These are phyloP conservation scores for Amorpha juglandis DNA, from an alignment of 2,888 invertebrate genomes.

Conservation along the genomic window DNA sequence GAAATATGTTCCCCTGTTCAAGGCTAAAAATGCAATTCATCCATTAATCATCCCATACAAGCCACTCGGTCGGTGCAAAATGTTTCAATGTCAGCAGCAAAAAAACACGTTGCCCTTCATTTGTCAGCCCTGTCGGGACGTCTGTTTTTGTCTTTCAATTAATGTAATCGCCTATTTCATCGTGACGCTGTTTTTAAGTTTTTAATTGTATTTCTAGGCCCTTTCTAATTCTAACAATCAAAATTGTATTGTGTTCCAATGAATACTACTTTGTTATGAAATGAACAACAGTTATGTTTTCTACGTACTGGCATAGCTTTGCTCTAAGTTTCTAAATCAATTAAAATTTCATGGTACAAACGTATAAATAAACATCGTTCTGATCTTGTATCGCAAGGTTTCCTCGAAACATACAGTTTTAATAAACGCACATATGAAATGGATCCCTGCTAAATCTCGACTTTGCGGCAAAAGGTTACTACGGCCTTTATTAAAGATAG, in stretches of 20 bases:
- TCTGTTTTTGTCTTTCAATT: neutral
- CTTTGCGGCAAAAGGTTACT: conserved; percentile 22
- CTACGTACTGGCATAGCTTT: neutral
- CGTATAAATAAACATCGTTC: neutral
- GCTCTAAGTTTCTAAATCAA: neutral
- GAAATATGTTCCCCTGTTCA: conserved; percentile 18
- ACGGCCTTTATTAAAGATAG: conserved; percentile 24
- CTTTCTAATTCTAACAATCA: neutral
- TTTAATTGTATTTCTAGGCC: no score
- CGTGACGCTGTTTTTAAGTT: neutral
- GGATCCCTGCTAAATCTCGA: conserved; percentile 6
- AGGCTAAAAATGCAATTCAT: conserved; percentile 29
- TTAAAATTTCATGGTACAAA: neutral
- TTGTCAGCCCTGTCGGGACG: neutral
- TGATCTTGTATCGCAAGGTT: neutral
- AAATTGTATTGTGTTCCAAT: neutral
- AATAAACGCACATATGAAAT: neutral
- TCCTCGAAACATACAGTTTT: neutral
- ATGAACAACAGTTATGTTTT: neutral
- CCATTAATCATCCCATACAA: conserved; percentile 24
- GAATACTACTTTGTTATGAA: no score
- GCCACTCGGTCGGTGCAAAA: conserved; percentile 13
- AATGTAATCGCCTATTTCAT: neutral
- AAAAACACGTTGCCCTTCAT: conserved; percentile 1
- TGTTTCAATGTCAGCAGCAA: neutral